Conservation (phyloP, 2,113 vertebrate genomes). For the Noturus placidus region DNA sequence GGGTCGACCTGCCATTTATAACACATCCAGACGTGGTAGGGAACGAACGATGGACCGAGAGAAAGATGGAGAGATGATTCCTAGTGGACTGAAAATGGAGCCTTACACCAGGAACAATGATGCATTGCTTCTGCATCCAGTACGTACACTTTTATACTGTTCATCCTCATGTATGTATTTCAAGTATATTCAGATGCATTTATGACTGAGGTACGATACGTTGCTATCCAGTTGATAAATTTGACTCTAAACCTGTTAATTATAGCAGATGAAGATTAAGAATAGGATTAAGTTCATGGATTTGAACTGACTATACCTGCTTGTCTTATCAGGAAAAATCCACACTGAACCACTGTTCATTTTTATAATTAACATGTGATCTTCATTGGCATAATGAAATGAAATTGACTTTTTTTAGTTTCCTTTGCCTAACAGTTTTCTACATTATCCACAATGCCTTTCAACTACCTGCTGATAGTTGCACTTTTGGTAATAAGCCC, state of each 20-base stretch:
- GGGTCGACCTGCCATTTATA: slow-evolving; percentile 64
- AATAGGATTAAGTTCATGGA: too few relatives aligned
- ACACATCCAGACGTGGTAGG: slow-evolving; percentile 56
- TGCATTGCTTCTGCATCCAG: slow-evolving; percentile 62
- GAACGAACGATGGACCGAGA: slow-evolving; percentile 54
- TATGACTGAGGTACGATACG: background rate
- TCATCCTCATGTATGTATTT: background rate
- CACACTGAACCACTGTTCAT: background rate
- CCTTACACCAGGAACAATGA: slow-evolving; percentile 62
- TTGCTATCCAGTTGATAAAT: background rate
- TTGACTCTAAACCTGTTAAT: background rate
- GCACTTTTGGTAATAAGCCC: background rate
- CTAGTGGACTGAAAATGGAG: slow-evolving; percentile 63
- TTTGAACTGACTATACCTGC: background rate
- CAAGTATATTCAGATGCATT: background rate
- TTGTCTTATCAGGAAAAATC: background rate
- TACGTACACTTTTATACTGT: background rate
- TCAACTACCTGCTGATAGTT: background rate
- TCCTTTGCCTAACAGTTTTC: background rate
- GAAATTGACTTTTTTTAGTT: background rate
- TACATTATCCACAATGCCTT: background rate
- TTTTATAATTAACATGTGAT: background rate
- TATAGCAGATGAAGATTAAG: background rate
- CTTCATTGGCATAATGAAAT: background rate
- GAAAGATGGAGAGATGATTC: slow-evolving; percentile 58